Percentiles rank a stretch among this genome's conserved stretches.
phyloP scores from a whole-genome alignment of 2,888 invertebrate genomes.

The Digitonthophagus gazella region DNA sequence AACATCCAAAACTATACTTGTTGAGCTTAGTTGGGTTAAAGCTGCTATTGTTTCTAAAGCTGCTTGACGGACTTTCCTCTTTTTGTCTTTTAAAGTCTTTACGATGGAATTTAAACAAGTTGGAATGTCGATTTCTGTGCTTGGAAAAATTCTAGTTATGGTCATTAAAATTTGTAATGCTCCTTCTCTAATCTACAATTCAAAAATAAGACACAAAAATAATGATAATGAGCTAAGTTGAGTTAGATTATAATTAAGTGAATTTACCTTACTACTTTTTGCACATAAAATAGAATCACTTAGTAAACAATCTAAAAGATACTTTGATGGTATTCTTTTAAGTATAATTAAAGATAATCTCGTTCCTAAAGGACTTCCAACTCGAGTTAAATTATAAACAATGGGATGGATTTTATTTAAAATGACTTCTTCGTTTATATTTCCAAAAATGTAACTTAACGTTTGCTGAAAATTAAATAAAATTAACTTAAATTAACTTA shows the following conservation, averaged over 20 bases:
- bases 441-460: constrained; percentile 39
- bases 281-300: constrained; percentile 36
- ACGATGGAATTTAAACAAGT: constrained; percentile 46
- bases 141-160: constrained; percentile 74
- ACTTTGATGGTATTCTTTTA: constrained; percentile 53
- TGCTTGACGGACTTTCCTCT: constrained; percentile 73
- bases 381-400: constrained; percentile 50
- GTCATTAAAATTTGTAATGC: constrained; percentile 74
- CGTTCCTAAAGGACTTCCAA: constrained; percentile 54
- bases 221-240: neutral
- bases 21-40: constrained; percentile 69
- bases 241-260: no score
- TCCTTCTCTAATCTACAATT: constrained; percentile 63
- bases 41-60: constrained; percentile 78
- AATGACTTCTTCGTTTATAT: constrained; percentile 43
- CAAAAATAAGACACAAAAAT: constrained; percentile 9
- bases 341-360: constrained; percentile 55
- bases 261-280: constrained; percentile 38
- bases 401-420: constrained; percentile 49
- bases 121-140: constrained; percentile 60
- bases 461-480: constrained; percentile 38
- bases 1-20: constrained; percentile 62
- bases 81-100: constrained; percentile 55
- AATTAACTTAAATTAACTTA: neutral
- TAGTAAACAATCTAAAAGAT: constrained; percentile 36